These are phyloP conservation scores for Camponotus vicinus DNA, from an alignment of 1,140 invertebrate genomes.

Conservation along the genomic window DNA sequence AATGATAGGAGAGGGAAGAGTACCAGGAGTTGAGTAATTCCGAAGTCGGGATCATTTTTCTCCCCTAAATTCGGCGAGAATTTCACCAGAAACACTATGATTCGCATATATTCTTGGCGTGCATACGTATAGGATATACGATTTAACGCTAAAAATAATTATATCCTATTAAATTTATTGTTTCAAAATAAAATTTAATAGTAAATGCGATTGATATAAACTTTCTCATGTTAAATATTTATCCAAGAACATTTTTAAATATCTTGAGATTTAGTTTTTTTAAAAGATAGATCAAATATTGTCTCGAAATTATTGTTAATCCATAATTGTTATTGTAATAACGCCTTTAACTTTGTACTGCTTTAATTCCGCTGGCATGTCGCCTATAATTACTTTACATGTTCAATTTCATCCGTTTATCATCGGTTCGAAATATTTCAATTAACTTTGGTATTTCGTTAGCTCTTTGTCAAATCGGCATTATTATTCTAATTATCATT, in stretches of 20 bases:
- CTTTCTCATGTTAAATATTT: background rate
- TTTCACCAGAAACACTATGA: background rate
- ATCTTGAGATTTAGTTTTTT: background rate
- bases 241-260: background rate
- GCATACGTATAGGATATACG: no score
- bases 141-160: background rate
- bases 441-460: conserved; percentile 56
- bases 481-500: conserved; percentile 62
- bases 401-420: conserved; percentile 14
- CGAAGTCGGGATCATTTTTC: conserved; percentile 30
- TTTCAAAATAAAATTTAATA: background rate
- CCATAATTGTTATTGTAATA: background rate
- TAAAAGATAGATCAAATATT: background rate
- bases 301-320: background rate
- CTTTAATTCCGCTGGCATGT: conserved; percentile 9
- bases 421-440: conserved; percentile 36
- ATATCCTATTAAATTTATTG: background rate
- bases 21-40: background rate
- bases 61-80: background rate
- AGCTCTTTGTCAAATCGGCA: conserved; percentile 34
- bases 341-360: background rate
- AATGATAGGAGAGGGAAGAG: background rate
- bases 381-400: conserved; percentile 12
- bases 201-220: conserved; percentile 9
- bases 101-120: background rate